Evolutionary conservation across 2,888 invertebrate species (phyloP).

Genomic region (Acanthosepion lycidas): DNA sequence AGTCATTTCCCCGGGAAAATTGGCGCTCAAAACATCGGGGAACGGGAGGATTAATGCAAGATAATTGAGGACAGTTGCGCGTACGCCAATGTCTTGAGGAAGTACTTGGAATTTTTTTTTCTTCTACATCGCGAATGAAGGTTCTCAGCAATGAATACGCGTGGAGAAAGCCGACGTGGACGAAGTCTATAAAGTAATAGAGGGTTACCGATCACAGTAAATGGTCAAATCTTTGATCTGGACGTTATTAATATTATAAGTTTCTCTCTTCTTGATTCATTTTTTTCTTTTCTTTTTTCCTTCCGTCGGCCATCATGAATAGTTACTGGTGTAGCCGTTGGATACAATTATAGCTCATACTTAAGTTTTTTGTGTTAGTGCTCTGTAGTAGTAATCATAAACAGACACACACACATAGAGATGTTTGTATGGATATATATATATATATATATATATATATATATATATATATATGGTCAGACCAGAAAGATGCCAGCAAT

Average conservation of each 20-base stretch:
- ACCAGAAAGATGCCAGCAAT: no score
- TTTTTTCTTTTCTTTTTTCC: neutral
- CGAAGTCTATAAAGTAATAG: neutral
- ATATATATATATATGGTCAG: no score
- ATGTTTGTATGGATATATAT: no score
- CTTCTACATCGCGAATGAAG: neutral
- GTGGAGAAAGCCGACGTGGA: neutral
- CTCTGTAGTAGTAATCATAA: neutral
- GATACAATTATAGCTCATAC: neutral
- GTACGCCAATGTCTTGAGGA: constrained; percentile 1
- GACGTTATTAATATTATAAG: neutral
- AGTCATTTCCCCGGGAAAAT: neutral
- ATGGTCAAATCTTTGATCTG: neutral
- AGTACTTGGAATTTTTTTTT: neutral
- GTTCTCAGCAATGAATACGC: neutral
- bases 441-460: no score
- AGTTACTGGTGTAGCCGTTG: neutral
- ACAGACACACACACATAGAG: neutral
- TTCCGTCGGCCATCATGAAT: neutral
- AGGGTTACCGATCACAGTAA: neutral
- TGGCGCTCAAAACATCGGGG: neutral
- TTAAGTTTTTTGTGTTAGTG: neutral
- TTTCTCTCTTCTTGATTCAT: neutral
- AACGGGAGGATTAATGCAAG: neutral
- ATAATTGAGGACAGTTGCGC: constrained; percentile 23